Evolutionary conservation across 30 jellyfish, hydroid and myxozoan genomes (phyloP).

Genomic region (Sanderia malayensis): DNA sequence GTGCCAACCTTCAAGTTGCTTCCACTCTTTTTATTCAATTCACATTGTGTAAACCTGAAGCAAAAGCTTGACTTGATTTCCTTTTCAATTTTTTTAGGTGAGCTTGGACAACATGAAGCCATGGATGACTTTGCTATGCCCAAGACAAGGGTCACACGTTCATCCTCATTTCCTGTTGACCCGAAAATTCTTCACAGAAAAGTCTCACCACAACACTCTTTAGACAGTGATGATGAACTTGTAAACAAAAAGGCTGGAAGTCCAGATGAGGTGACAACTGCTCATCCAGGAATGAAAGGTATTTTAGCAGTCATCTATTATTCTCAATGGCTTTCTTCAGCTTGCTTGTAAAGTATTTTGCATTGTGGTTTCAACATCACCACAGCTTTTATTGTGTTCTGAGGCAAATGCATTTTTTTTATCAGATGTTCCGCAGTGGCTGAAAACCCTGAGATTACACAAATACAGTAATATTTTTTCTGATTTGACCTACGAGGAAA

Average conservation of each 20-base stretch:
- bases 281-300: constrained; percentile 98
- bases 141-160: constrained; percentile 68
- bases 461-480: constrained; percentile 81
- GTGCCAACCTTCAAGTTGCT: no score
- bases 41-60: no score
- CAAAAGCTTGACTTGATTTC: no score
- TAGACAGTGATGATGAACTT: constrained; percentile 96
- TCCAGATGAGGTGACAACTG: constrained; percentile 45
- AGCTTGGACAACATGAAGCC: constrained; percentile 39
- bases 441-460: constrained; percentile 90
- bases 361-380: no score
- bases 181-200: constrained; percentile 70
- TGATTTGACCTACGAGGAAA: constrained; percentile 86
- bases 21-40: no score
- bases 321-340: no score
- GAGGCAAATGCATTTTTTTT: no score
- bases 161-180: constrained; percentile 94
- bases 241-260: constrained; percentile 45
- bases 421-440: constrained; percentile 95
- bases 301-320: no score
- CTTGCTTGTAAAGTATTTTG: no score
- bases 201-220: constrained; percentile 93
- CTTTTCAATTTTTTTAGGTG: constrained; percentile 60
- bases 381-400: no score
- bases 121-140: constrained; percentile 65